These are phyloP conservation scores for Acanthochromis polyacanthus DNA, from an alignment of 2,113 vertebrate species.

Conservation along the genomic window DNA sequence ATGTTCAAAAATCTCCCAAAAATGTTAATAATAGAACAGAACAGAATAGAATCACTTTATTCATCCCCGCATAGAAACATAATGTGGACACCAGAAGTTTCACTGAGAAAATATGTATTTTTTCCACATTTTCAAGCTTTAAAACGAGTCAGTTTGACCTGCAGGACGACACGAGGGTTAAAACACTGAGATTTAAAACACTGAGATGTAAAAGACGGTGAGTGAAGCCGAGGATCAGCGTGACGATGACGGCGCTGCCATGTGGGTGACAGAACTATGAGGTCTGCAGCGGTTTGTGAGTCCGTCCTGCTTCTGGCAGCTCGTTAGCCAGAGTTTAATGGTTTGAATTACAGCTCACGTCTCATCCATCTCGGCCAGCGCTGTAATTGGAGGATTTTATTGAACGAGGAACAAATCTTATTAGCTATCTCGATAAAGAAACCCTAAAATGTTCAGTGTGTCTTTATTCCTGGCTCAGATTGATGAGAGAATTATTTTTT, in stretches of 20 bases:
- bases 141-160: too few species aligned
- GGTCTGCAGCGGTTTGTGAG: background rate
- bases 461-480: constrained; percentile 28
- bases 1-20: too few species aligned
- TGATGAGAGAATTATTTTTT: constrained; percentile 22
- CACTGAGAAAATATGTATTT: too few species aligned
- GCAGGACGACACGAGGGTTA: too few species aligned
- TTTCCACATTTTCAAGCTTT: too few species aligned
- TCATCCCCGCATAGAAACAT: too few species aligned
- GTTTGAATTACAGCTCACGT: constrained; percentile 62
- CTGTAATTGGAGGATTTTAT: constrained; percentile 61
- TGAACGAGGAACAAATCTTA: constrained; percentile 59
- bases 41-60: too few species aligned
- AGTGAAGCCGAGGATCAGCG: too few species aligned
- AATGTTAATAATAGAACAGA: too few species aligned
- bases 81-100: too few species aligned
- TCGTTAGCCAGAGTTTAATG: constrained; percentile 66
- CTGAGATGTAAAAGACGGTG: too few species aligned
- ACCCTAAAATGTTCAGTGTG: constrained; percentile 43
- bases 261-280: constrained; percentile 8
- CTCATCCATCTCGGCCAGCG: constrained; percentile 32
- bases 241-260: background rate
- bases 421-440: constrained; percentile 63
- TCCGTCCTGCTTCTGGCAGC: constrained; percentile 31
- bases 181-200: too few species aligned